A percentile compares a stretch with the other conserved stretches of the same genome.
Evolutionary conservation across 2,888 invertebrate genomes (phyloP).

Genomic region (Agrenia bidenticulata): DNA sequence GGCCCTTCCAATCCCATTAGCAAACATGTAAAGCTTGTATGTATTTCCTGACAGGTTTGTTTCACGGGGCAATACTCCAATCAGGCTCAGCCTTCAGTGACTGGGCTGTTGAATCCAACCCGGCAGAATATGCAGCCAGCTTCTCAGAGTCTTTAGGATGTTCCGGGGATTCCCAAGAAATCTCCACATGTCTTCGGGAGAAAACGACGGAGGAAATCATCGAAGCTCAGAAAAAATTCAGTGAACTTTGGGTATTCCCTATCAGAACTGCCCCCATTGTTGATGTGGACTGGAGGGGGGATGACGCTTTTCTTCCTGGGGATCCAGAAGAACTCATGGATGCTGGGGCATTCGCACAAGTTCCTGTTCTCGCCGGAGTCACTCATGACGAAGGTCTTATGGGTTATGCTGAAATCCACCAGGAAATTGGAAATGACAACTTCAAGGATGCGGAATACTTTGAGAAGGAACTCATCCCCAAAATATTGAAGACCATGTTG

Average conservation of each 20-base stretch:
- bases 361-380: constrained; percentile 50
- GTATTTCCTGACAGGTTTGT: constrained; percentile 45
- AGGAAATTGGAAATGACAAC: constrained; percentile 32
- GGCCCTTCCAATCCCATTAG: too few species aligned
- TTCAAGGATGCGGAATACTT: constrained; percentile 48
- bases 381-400: constrained; percentile 36
- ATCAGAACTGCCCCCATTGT: constrained; percentile 45
- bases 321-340: constrained; percentile 46
- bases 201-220: constrained; percentile 41
- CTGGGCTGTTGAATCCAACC: constrained; percentile 46
- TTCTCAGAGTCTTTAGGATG: constrained; percentile 42
- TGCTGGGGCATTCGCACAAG: constrained; percentile 47
- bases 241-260: constrained; percentile 33
- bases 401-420: constrained; percentile 30
- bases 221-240: constrained; percentile 31
- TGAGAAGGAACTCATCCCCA: constrained; percentile 41
- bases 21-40: too few species aligned
- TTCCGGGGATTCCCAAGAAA: constrained; percentile 27
- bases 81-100: constrained; percentile 49
- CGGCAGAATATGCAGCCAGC: constrained; percentile 36
- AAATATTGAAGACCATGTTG: constrained; percentile 29
- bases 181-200: constrained; percentile 37
- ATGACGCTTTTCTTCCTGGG: constrained; percentile 46
- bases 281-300: constrained; percentile 41
- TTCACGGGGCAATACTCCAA: constrained; percentile 48